Base-by-base conservation (phyloP, 1,140 invertebrate species). In the Drosophila auraria region DNA sequence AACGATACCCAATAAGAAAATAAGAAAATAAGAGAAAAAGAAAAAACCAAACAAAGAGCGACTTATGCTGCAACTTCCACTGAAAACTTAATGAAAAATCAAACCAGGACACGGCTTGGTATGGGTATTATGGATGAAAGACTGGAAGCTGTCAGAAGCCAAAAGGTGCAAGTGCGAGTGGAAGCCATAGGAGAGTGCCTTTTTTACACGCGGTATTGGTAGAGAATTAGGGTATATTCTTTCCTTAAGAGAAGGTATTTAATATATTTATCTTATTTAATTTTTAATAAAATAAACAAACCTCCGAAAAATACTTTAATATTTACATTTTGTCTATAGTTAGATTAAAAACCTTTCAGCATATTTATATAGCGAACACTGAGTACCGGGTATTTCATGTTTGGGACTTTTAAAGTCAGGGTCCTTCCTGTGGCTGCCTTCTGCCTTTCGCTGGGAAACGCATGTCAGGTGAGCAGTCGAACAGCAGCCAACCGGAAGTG, bases 11-110 rank as follows among this genome's bases (percentile, higher is more conserved):
- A 47, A 54, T 23, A 20, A 25, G 33, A 23, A 56, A 40, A 56
- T 8, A 36, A 11, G 8, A 17, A n/a, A 42, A 12, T 14, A 15
- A 38, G 68, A 60, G 15, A 30, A 15, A 38, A 74, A 57, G 15
- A 70, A 69, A 69, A 61, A 33, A 17, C 8, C 12, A 14, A 54
- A 70, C 30, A 53, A 49, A 63, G 51, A 68, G 40, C 49, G 66
- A 40, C 70, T 73, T 71, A 68, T 6, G 30, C 57, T 20, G 59
- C 11, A 45, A 47, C 73, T 74, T 60, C 68, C 76, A 23, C 62
- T 58, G 66, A 58, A 66, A 86, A 86, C 78, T 86, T 86, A 86
- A 86, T 86, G 82, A 86, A 86, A 86, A 86, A 86, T 86, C 78
- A 86, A 86, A 68, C 78, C 66, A 58, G 30, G 20, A 36, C 14